phyloP scores from a whole-genome alignment of 2,888 invertebrate genomes.

The Hydropsyche betteni region DNA sequence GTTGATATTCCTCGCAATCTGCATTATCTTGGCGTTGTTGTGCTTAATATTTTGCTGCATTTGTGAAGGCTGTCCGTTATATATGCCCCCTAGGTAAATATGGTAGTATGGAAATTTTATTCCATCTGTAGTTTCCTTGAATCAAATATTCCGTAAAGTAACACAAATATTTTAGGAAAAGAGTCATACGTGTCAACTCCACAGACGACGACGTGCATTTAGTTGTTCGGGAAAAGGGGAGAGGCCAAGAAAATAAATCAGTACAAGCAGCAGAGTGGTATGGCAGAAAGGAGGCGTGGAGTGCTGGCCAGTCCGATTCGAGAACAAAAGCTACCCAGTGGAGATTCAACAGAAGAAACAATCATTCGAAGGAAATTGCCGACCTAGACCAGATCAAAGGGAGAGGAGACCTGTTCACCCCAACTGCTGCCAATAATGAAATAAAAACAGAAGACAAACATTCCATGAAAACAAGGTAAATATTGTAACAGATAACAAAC shows the following conservation, averaged over 20 bases:
- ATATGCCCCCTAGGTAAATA: conserved; percentile 75
- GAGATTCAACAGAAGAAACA: conserved; percentile 77
- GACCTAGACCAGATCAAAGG: conserved; percentile 57
- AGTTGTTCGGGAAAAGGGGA: conserved; percentile 76
- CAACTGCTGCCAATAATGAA: conserved; percentile 61
- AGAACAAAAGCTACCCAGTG: conserved; percentile 75
- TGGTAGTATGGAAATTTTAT: conserved; percentile 25
- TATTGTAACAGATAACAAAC: conserved; percentile 12
- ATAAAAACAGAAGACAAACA: conserved; percentile 49
- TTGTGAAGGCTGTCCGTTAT: conserved; percentile 86
- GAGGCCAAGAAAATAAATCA: conserved; percentile 77
- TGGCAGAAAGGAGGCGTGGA: conserved; percentile 86
- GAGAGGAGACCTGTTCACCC: conserved; percentile 61
- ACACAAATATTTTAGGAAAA: conserved; percentile 72
- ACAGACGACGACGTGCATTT: conserved; percentile 79
- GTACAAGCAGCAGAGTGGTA: conserved; percentile 80
- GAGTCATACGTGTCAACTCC: conserved; percentile 78
- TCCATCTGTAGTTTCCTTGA: conserved; percentile 44
- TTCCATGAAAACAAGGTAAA: conserved; percentile 57
- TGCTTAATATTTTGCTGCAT: conserved; percentile 83
- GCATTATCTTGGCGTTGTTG: conserved; percentile 76
- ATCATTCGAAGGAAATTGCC: conserved; percentile 64
- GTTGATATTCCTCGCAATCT: conserved; percentile 76
- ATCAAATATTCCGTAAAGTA: conserved; percentile 51
- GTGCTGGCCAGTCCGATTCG: conserved; percentile 76